These are phyloP conservation scores for Pseudorhombus dupliciocellatus DNA, from an alignment of 2,113 vertebrate genomes.

Conservation along the genomic window DNA sequence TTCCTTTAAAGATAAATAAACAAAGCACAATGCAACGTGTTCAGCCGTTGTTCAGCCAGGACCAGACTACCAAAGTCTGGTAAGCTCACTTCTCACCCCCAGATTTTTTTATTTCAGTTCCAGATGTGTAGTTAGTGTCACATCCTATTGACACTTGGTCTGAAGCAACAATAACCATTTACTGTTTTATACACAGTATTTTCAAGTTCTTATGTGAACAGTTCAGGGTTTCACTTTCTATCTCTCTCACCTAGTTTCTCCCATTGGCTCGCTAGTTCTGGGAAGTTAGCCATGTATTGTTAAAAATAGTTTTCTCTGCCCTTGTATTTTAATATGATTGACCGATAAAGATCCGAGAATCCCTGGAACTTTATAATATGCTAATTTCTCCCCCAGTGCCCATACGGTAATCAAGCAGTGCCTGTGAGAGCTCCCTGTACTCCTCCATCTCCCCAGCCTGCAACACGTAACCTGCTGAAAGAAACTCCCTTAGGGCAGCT, in stretches of 20 bases:
- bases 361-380: neutral
- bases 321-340: conserved; percentile 1
- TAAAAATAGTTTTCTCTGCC: neutral
- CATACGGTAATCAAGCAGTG: conserved; percentile 33
- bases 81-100: neutral
- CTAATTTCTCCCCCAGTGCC: conserved; percentile 1
- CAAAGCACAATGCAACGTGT: neutral
- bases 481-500: conserved; percentile 52
- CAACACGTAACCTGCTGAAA: conserved; percentile 44
- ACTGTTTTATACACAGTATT: neutral
- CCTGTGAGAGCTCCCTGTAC: conserved; percentile 17
- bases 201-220: neutral
- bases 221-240: neutral
- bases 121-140: no score
- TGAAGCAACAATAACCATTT: no score
- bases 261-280: neutral
- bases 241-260: conserved; percentile 1
- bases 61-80: neutral
- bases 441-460: conserved; percentile 26
- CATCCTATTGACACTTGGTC: no score
- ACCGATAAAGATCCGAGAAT: neutral
- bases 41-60: no score
- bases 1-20: no score
- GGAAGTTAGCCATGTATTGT: neutral
- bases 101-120: no score